Conservation (phyloP, 2,888 invertebrate genomes). For the Drosophila birchii region DNA sequence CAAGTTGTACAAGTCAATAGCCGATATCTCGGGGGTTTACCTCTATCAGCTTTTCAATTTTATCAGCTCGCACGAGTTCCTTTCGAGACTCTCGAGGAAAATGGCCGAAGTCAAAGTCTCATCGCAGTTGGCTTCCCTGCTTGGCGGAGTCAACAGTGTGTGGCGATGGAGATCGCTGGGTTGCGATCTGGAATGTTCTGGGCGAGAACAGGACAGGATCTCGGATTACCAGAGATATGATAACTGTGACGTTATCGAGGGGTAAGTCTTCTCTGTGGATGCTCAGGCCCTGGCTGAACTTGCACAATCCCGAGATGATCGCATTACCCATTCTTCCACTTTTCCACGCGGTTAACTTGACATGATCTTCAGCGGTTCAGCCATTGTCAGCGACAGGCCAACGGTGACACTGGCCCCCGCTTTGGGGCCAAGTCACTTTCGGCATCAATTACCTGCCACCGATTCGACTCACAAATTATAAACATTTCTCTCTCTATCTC, state of each 20-base stretch:
- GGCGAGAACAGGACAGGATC: conserved; percentile 24
- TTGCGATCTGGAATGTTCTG: conserved; percentile 24
- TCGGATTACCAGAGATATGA: conserved; percentile 42
- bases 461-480: conserved; percentile 72
- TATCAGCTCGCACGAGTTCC: conserved; percentile 48
- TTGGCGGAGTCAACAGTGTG: conserved; percentile 26
- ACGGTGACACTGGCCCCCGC: conserved; percentile 54
- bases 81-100: conserved; percentile 1
- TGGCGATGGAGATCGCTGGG: conserved; percentile 9
- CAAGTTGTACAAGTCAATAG: conserved; percentile 44
- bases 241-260: conserved; percentile 1
- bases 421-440: conserved; percentile 57
- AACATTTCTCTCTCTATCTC: conserved; percentile 59
- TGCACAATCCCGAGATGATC: conserved; percentile 63
- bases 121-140: conserved; percentile 19
- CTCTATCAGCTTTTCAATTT: conserved; percentile 15
- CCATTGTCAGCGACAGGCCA: conserved; percentile 68
- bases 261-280: conserved; percentile 41
- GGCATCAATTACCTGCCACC: conserved; percentile 78
- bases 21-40: conserved; percentile 46
- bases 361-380: conserved; percentile 75
- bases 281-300: conserved; percentile 62
- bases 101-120: conserved; percentile 32
- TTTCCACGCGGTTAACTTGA: conserved; percentile 81
- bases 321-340: conserved; percentile 54